Percentiles rank a stretch among this genome's conserved stretches.
phyloP scores from a whole-genome alignment of 2,888 invertebrate species.

The Drosophila barbarae region DNA sequence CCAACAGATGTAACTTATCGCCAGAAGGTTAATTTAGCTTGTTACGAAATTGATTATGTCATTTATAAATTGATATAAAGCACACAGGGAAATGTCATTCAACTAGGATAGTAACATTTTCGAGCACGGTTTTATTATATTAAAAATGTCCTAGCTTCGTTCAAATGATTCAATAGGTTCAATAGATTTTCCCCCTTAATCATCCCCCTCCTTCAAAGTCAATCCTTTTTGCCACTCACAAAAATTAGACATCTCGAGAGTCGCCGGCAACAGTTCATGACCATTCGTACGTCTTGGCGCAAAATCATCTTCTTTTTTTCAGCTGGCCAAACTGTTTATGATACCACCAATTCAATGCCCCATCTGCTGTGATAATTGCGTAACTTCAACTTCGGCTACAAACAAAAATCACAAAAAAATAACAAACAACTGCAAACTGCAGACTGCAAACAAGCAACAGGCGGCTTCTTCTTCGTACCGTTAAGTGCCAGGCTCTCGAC shows the following conservation, averaged over 20 bases:
- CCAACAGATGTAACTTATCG: slow-evolving; percentile 12
- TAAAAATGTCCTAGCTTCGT: too few relatives aligned
- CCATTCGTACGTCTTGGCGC: slow-evolving; percentile 13
- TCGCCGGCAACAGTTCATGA: slow-evolving; percentile 19
- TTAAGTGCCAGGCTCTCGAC: slow-evolving; percentile 74
- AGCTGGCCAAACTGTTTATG: slow-evolving; percentile 33
- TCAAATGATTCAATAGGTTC: not conserved
- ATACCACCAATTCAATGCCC: slow-evolving; percentile 25
- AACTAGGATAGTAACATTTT: too few relatives aligned
- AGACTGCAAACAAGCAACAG: slow-evolving; percentile 36
- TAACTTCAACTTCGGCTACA: slow-evolving; percentile 27
- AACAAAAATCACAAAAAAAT: slow-evolving; percentile 6
- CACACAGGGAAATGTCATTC: not conserved
- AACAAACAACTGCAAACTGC: slow-evolving; percentile 23
- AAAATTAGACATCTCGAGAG: slow-evolving; percentile 3
- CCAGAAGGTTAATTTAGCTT: slow-evolving; percentile 5
- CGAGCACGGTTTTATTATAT: too few relatives aligned
- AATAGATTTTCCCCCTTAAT: not conserved
- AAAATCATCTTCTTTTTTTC: slow-evolving; percentile 19
- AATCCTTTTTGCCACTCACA: slow-evolving; percentile 11
- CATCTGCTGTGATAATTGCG: slow-evolving; percentile 41
- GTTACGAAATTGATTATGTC: slow-evolving; percentile 3
- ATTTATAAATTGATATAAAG: slow-evolving; percentile 1
- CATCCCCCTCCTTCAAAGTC: not conserved
- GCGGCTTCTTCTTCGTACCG: slow-evolving; percentile 46